These are phyloP conservation scores for Matsumyia berberina DNA, from an alignment of 2,888 invertebrate genomes.

Conservation along the genomic window DNA sequence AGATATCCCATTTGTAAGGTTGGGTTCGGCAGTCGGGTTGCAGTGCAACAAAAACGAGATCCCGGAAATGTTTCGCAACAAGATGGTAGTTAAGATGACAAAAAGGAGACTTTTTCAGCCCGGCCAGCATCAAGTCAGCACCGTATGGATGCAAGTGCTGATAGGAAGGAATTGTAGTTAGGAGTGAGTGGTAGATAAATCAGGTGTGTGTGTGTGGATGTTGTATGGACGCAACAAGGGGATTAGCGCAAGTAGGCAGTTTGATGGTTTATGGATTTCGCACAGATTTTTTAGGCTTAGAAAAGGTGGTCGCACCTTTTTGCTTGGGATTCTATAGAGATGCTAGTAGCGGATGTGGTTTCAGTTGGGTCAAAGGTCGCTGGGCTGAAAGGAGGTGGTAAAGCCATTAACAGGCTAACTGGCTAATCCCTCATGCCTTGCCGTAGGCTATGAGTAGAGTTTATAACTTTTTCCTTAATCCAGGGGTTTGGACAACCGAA, in stretches of 20 bases:
- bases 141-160: constrained; percentile 22
- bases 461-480: too few relatives aligned
- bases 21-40: constrained; percentile 32
- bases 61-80: constrained; percentile 60
- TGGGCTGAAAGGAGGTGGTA: too few relatives aligned
- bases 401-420: too few relatives aligned
- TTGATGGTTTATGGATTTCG: too few relatives aligned
- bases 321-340: too few relatives aligned
- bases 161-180: constrained; percentile 55
- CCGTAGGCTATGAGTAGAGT: too few relatives aligned
- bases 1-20: constrained; percentile 71
- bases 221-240: not conserved
- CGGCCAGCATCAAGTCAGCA: not conserved
- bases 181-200: constrained; percentile 52
- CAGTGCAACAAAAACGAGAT: constrained; percentile 60
- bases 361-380: too few relatives aligned
- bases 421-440: too few relatives aligned
- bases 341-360: too few relatives aligned
- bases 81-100: constrained; percentile 69
- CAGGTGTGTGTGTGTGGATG: constrained; percentile 18
- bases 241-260: not conserved
- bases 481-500: too few relatives aligned
- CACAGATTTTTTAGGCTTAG: too few relatives aligned
- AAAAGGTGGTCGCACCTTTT: too few relatives aligned
- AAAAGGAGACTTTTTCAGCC: constrained; percentile 41